Evolutionary conservation across 2,113 vertebrate species (phyloP), one percentile per base, ranked within the genome.

Genomic region (Tyrannus savana): DNA sequence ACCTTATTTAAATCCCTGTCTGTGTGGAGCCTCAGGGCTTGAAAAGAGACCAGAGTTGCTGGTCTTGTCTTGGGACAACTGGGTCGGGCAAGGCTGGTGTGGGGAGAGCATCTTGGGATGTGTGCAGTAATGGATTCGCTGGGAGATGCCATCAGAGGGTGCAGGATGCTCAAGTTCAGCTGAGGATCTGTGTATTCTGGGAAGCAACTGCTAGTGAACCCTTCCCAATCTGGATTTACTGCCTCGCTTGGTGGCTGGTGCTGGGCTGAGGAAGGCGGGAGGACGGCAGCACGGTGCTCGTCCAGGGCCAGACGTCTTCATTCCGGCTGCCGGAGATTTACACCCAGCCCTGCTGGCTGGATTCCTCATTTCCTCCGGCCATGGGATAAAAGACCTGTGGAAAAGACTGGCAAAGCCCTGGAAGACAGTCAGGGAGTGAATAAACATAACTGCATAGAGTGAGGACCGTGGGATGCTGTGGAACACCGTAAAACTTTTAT

Each of bases 81-180:
- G 44, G 47, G 81, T 19, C 30, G 10, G 75, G 37, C 58, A 44
- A 35, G 41, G 71, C 66, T 50, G 62, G 25, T 9, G 37, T 1
- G 19, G 31, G 9, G 62, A n/a, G 19, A 31, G 39, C 11, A 5
- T 9, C 24, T 8, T 9, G 4, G 35, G 27, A 3, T 1, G 42
- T 7, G 9, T 3, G n/a, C 2, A 44, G 12, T 12, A 14, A 12
- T 0, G 3, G 14, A 25, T 53, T 49, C 0, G 0, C 50, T 16
- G 47, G 42, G n/a, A 55, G 58, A 19, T 33, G 42, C 87, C 7
- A 2, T 17, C 1, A 2, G 60, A 35, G 52, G 58, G 28, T 10
- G 76, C 55, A 19, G 68, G 68, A 12, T 52, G 91, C 74, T 46
- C 63, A 56, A 33, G 55, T 52, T 79, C 44, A 46, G 77, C 28